These are phyloP conservation scores for Mimas tiliae DNA, from an alignment of 2,888 invertebrate species.

Conservation along the genomic window DNA sequence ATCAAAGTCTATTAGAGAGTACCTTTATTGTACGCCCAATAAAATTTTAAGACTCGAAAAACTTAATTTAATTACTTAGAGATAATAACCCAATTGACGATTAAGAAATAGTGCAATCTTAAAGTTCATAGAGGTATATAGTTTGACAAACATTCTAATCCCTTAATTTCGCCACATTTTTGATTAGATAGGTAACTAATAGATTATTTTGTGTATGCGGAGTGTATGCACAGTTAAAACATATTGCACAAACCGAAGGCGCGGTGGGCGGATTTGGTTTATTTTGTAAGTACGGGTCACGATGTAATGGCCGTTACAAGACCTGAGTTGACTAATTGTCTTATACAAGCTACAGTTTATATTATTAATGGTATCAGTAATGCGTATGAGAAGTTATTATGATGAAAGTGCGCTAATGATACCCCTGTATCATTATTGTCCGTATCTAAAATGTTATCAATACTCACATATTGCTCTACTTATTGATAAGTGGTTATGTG, in stretches of 20 bases:
- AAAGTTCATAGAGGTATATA: neutral
- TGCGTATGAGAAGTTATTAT: neutral
- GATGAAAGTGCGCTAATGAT: neutral
- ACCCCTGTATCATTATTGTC: neutral
- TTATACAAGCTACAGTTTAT: slow-evolving; percentile 34
- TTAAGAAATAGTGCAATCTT: too few relatives aligned
- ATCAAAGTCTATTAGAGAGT: too few relatives aligned
- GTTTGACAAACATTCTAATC: neutral
- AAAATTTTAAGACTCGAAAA: too few relatives aligned
- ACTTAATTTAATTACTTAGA: too few relatives aligned
- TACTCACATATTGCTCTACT: neutral
- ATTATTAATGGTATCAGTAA: slow-evolving; percentile 36
- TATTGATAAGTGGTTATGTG: neutral
- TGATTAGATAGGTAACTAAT: neutral
- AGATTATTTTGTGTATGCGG: neutral
- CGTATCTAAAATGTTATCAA: neutral
- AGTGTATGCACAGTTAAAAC: neutral
- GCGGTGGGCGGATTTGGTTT: slow-evolving; percentile 38
- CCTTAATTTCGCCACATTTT: too few relatives aligned
- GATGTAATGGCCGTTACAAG: slow-evolving; percentile 34
- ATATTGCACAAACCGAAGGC: slow-evolving; percentile 31
- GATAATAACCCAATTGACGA: too few relatives aligned
- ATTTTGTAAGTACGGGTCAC: slow-evolving; percentile 34
- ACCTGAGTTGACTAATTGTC: slow-evolving; percentile 45
- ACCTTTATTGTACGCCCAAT: too few relatives aligned